Conservation (phyloP, 2,113 vertebrate genomes). For the Marmota flaviventris region DNA sequence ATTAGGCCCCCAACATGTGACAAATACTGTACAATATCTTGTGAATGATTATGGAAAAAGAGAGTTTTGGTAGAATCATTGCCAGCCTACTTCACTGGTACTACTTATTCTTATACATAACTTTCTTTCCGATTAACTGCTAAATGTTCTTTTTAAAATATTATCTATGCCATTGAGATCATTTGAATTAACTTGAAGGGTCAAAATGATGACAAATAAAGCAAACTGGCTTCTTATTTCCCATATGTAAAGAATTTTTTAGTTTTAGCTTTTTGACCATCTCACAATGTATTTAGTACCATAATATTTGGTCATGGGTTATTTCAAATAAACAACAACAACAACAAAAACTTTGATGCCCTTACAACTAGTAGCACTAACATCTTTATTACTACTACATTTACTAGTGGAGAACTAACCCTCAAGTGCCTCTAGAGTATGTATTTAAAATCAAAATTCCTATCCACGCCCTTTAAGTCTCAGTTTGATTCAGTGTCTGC, state of each 20-base stretch:
- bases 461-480: background rate
- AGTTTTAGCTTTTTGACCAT: background rate
- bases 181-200: background rate
- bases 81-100: background rate
- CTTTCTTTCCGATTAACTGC: background rate
- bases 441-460: background rate
- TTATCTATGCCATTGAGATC: background rate
- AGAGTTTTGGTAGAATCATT: background rate
- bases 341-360: background rate
- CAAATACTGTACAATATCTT: background rate
- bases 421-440: background rate
- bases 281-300: background rate
- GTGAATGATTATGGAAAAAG: background rate
- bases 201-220: background rate
- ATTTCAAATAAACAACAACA: background rate
- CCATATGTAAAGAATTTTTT: background rate
- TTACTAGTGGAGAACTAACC: background rate
- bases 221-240: background rate
- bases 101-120: background rate
- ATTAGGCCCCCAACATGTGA: background rate
- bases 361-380: background rate
- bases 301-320: background rate
- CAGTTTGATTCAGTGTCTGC: background rate
- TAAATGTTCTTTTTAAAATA: background rate
- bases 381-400: background rate